phyloP scores from a whole-genome alignment of 2,113 vertebrate species.

The Coreoperca whiteheadi region DNA sequence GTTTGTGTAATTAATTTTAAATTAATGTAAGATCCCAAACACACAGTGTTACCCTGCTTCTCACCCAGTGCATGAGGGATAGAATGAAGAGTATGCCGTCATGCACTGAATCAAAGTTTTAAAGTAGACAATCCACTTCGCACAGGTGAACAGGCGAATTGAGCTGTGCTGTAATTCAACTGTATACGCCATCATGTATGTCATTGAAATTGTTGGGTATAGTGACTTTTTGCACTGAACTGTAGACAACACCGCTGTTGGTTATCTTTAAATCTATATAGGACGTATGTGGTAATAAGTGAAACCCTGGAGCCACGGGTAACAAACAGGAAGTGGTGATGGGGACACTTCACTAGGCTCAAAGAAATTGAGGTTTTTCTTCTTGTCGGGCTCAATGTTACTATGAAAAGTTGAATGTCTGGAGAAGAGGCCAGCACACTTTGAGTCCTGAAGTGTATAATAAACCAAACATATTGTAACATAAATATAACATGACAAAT shows the following conservation, averaged over 20 bases:
- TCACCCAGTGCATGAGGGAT: background rate
- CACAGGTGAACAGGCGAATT: background rate
- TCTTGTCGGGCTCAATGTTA: background rate
- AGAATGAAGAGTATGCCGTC: background rate
- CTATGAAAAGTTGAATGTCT: background rate
- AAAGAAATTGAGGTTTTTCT: no score
- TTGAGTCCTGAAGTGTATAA: background rate
- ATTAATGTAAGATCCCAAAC: background rate
- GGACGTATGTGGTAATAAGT: background rate
- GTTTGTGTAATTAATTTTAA: no score
- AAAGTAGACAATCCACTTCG: background rate
- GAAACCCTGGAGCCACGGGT: background rate
- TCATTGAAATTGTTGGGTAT: no score
- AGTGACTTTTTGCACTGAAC: background rate
- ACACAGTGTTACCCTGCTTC: background rate
- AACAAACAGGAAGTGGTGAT: background rate
- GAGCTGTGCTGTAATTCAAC: background rate
- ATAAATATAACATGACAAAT: background rate
- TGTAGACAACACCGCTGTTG: background rate
- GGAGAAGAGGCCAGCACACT: background rate
- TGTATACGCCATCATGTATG: no score
- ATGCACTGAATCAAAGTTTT: background rate
- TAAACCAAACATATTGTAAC: background rate
- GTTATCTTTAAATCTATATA: background rate
- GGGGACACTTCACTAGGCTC: background rate